Percentiles rank a stretch among this genome's conserved stretches.
phyloP scores from a whole-genome alignment of 2,888 invertebrate species.

The Dimorphilus gyrociliatus region DNA sequence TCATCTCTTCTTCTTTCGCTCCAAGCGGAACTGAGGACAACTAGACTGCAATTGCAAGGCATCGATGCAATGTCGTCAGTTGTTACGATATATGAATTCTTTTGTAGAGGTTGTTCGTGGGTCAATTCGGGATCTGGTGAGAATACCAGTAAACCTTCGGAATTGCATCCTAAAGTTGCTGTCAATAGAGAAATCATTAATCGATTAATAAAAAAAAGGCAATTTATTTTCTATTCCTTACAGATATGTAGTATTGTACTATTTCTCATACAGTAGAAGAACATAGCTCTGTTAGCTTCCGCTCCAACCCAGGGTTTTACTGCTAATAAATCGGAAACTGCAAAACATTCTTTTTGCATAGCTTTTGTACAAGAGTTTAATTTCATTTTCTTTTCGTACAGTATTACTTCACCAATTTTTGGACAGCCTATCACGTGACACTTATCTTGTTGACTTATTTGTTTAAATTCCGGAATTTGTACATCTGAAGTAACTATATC shows the following conservation, averaged over 20 bases:
- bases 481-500: constrained; percentile 21
- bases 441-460: constrained; percentile 21
- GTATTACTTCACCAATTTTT: constrained; percentile 15
- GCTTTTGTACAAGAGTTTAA: constrained; percentile 13
- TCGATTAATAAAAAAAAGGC: too few relatives aligned
- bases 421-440: constrained; percentile 28
- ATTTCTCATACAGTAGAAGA: constrained; percentile 17
- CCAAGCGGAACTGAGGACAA: constrained; percentile 25
- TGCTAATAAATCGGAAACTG: constrained; percentile 19
- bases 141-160: constrained; percentile 20
- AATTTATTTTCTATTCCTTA: constrained; percentile 9
- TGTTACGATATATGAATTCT: constrained; percentile 20
- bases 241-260: constrained; percentile 30
- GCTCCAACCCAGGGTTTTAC: constrained; percentile 16
- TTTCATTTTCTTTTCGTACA: constrained; percentile 20
- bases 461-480: constrained; percentile 19
- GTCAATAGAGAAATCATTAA: too few relatives aligned
- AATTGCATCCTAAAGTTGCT: constrained; percentile 25
- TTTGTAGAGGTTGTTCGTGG: constrained; percentile 10
- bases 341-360: constrained; percentile 17
- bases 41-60: constrained; percentile 21
- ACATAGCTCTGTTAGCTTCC: constrained; percentile 21
- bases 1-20: constrained; percentile 12
- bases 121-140: constrained; percentile 16
- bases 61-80: constrained; percentile 21